Evolutionary conservation across 2,113 vertebrate genomes (phyloP).

Genomic region (Lepisosteus oculatus): DNA sequence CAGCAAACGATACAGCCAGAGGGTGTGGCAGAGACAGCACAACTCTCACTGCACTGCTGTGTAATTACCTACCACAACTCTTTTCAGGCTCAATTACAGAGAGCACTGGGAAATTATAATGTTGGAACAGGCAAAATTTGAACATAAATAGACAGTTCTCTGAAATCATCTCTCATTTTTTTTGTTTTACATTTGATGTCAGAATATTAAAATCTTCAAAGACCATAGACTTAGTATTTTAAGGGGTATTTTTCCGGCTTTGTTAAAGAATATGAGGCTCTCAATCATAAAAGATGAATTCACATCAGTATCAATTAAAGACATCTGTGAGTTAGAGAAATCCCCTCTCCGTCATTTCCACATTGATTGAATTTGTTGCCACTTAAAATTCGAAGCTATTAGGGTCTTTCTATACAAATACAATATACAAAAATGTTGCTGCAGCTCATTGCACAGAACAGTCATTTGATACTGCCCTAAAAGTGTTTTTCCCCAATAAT

Average conservation of each 20-base stretch:
- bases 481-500: too few relatives aligned
- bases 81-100: background rate
- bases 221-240: too few relatives aligned
- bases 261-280: background rate
- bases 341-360: too few relatives aligned
- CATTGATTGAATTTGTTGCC: too few relatives aligned
- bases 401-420: too few relatives aligned
- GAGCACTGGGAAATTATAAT: background rate
- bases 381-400: too few relatives aligned
- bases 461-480: too few relatives aligned
- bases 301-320: background rate
- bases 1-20: background rate
- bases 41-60: background rate
- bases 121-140: background rate
- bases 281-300: background rate
- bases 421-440: too few relatives aligned
- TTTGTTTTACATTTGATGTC: background rate
- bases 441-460: too few relatives aligned
- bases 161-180: background rate
- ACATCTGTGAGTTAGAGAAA: background rate
- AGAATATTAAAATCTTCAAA: too few relatives aligned
- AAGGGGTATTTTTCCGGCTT: too few relatives aligned
- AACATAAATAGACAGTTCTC: background rate
- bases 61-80: background rate
- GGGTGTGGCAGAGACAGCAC: conserved; percentile 1